Conservation (phyloP, 2,113 vertebrate species). For the Laticauda colubrina region DNA sequence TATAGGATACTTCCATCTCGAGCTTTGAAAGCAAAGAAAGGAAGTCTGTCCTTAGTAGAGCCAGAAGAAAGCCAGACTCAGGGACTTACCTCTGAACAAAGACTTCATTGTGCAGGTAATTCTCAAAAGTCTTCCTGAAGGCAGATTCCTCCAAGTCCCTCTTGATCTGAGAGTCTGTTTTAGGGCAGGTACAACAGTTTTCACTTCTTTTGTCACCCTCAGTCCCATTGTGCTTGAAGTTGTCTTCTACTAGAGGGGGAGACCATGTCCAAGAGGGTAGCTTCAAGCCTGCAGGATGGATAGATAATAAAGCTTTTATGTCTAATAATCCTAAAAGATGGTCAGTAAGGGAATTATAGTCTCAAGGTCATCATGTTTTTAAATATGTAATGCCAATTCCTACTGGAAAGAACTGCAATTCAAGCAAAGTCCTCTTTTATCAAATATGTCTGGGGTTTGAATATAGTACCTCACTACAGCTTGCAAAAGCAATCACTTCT, state of each 20-base stretch:
- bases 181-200: slow-evolving; percentile 88
- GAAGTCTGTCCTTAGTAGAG: neutral
- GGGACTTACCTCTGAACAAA: slow-evolving; percentile 85
- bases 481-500: neutral
- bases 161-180: slow-evolving; percentile 89
- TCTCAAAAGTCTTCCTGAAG: slow-evolving; percentile 92
- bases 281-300: slow-evolving; percentile 76
- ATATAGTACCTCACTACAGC: neutral
- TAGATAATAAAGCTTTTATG: neutral
- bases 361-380: too few relatives aligned
- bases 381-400: neutral
- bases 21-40: neutral
- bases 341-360: neutral
- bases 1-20: neutral
- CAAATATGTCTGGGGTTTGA: neutral
- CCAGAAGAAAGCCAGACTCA: neutral
- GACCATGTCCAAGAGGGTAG: slow-evolving; percentile 85
- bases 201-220: slow-evolving; percentile 72
- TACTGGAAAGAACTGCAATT: neutral
- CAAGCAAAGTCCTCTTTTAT: neutral
- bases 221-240: slow-evolving; percentile 84
- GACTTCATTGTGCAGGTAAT: slow-evolving; percentile 95
- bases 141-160: slow-evolving; percentile 91
- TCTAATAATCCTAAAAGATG: neutral
- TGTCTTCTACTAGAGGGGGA: slow-evolving; percentile 79